Evolutionary conservation across 2,113 vertebrate genomes (phyloP).

Genomic region (Dasyprocta punctata): DNA sequence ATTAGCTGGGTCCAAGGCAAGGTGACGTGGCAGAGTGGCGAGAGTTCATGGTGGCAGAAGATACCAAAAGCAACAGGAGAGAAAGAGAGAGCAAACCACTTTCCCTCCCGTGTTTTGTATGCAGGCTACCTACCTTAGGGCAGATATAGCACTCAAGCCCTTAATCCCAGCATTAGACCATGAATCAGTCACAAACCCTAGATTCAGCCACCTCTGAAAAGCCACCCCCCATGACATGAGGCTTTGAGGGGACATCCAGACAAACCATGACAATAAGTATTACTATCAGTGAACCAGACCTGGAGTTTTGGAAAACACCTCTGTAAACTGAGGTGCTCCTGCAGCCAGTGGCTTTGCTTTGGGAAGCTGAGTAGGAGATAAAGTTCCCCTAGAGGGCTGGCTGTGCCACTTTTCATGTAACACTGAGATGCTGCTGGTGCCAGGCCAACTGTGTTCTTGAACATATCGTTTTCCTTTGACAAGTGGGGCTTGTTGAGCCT

Average conservation of each 20-base stretch:
- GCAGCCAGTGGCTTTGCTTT: background rate
- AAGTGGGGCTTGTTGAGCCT: background rate
- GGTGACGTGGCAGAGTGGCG: background rate
- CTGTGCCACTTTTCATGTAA: background rate
- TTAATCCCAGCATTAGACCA: background rate
- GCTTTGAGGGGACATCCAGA: background rate
- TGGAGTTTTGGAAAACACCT: background rate
- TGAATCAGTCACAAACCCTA: background rate
- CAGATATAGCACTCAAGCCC: background rate
- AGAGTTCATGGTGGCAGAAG: background rate
- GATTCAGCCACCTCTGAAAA: background rate
- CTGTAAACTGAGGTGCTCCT: background rate
- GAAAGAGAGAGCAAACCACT: background rate
- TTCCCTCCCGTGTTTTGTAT: background rate
- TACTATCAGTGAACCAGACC: background rate
- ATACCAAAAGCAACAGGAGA: background rate
- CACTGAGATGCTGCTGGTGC: background rate
- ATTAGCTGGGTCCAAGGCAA: background rate
- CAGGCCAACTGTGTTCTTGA: background rate
- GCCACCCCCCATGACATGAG: background rate
- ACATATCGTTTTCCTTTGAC: background rate
- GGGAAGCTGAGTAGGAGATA: background rate
- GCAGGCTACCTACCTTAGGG: background rate
- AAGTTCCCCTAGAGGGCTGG: background rate
- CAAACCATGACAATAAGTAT: background rate